Base-by-base conservation (phyloP, 2,113 vertebrate genomes). In the Psammodynastes pulverulentus region DNA sequence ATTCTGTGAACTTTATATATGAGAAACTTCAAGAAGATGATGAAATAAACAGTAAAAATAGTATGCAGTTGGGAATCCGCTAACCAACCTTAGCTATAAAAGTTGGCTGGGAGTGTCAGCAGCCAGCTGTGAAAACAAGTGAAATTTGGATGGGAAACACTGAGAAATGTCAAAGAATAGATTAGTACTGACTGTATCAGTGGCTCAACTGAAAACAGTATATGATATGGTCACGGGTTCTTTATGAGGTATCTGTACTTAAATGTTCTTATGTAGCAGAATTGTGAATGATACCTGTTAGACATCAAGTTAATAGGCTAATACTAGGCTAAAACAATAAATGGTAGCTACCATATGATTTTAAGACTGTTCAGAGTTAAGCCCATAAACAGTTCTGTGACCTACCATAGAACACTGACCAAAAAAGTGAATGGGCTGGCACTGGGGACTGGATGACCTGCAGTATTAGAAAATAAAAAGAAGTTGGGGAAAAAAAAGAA, bases 41-140 rank as follows among this genome's bases (percentile, higher is more conserved):
- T 90, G 92, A 93, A 96, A 95, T 88, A 92, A 92, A 93, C 9
- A 94, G 91, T 94, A 96, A 97, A 97, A 97, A 97, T 97, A 97
- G 92, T 67, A 93, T 96, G 94, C 96, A 95, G 93, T 94, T 95
- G 96, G 96, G 96, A 97, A 96, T 96, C 89, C 67, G 90, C 95
- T 95, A 92, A 95, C 94, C 94, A 95, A 95, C 95, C 93, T 91
- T 94, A 95, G 94, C 95, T 93, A 94, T 96, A 97, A 96, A 97
- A 95, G 85, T 95, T 95, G 92, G 29, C 0, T 94, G 96, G 95
- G 94, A 95, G 91, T 96, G 93, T 95, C 95, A 94, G 87, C 93
- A 96, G 94, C 96, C 96, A 97, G 96, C 96, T 97, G 96, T 94
- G 95, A 97, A 96, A 97, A 97, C 96, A 96, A 96, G 92, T 92